Percentiles rank a stretch among this genome's conserved stretches.
Conservation (phyloP, 1,140 invertebrate genomes). For the Drosophila insularis region DNA sequence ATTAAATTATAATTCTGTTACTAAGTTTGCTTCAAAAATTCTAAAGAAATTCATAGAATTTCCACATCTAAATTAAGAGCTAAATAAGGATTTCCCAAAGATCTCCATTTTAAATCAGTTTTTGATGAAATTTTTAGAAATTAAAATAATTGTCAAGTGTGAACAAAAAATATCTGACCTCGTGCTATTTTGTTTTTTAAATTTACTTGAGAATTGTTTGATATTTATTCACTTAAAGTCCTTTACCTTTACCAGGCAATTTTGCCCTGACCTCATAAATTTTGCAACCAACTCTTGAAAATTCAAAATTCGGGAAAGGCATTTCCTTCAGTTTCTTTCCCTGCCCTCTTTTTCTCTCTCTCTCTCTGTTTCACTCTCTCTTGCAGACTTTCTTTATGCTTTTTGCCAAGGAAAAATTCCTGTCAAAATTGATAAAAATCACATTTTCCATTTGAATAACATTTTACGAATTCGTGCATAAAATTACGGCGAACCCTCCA, state of each 20-base stretch:
- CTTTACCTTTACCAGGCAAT: conserved; percentile 22
- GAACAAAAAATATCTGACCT: too few relatives aligned
- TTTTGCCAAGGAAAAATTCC: conserved; percentile 64
- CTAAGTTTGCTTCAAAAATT: too few relatives aligned
- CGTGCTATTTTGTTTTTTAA: neutral
- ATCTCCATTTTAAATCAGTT: too few relatives aligned
- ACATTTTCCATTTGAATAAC: conserved; percentile 82
- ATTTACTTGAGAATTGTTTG: neutral
- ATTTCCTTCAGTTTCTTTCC: conserved; percentile 32
- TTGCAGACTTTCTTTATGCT: conserved; percentile 44
- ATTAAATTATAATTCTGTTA: too few relatives aligned
- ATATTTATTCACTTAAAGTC: conserved; percentile 1
- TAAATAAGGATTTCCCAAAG: neutral
- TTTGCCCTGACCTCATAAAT: conserved; percentile 48
- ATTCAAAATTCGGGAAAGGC: conserved; percentile 28
- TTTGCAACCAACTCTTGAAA: conserved; percentile 7
- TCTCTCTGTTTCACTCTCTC: neutral
- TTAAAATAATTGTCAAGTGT: too few relatives aligned
- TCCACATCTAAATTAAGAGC: neutral
- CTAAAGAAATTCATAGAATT: too few relatives aligned
- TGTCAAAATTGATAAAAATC: conserved; percentile 83
- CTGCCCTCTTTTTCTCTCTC: neutral
- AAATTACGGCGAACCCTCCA: conserved; percentile 61
- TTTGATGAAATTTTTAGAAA: too few relatives aligned
- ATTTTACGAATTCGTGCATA: conserved; percentile 82